A percentile compares a stretch with the other conserved stretches of the same genome.
Conservation (phyloP, 1,140 invertebrate species). For the Bombus soroeensis region DNA sequence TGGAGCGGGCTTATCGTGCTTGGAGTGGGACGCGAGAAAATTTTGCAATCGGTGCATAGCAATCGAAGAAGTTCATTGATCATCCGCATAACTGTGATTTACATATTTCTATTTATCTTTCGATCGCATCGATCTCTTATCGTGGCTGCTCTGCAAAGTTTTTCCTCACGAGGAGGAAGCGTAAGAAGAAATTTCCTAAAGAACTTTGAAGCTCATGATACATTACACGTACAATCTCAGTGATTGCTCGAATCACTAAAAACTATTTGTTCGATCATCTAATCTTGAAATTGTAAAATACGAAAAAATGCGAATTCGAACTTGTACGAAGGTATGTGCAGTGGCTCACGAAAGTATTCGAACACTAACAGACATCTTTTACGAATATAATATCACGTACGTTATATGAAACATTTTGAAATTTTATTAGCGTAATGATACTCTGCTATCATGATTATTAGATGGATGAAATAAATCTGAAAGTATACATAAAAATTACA, state of each 20-base stretch:
- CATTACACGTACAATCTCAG: neutral
- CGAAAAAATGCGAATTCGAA: neutral
- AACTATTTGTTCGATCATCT: neutral
- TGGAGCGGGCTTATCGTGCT: neutral
- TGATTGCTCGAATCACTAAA: neutral
- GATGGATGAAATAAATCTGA: no score
- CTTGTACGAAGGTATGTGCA: neutral
- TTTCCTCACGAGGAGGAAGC: no score
- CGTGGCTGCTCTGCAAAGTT: no score
- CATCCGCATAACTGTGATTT: slow-evolving; percentile 29
- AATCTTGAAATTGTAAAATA: neutral
- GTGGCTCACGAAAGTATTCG: neutral
- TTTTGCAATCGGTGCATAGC: neutral
- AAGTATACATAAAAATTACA: no score
- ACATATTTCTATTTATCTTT: slow-evolving; percentile 24
- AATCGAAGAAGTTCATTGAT: neutral
- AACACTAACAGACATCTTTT: neutral
- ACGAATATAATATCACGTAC: neutral
- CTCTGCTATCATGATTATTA: no score
- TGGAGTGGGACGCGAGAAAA: neutral
- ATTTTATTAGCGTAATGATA: neutral
- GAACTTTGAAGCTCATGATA: no score
- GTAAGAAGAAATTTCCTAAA: neutral
- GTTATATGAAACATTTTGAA: neutral
- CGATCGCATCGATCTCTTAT: slow-evolving; percentile 34